These are phyloP conservation scores for Melanotaenia maccullochi DNA, from an alignment of 2,797 vertebrate genomes.

Conservation along the genomic window DNA sequence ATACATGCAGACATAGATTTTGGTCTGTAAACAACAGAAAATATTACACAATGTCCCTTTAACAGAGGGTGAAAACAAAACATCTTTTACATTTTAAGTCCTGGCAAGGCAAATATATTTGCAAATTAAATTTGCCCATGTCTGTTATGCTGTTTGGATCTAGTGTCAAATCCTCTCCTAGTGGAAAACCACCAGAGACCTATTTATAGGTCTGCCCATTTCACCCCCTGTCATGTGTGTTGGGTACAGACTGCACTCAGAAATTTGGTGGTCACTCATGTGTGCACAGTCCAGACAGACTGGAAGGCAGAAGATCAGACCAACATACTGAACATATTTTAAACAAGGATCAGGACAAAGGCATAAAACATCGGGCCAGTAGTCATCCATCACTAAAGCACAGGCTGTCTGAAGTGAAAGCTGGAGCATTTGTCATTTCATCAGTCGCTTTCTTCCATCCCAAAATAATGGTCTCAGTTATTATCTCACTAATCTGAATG, in stretches of 20 bases:
- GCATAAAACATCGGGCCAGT: neutral
- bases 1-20: too few relatives aligned
- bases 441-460: neutral
- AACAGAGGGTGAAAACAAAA: constrained; percentile 2
- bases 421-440: neutral
- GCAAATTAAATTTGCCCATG: neutral
- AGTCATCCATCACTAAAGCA: neutral
- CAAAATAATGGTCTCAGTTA: neutral
- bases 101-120: neutral
- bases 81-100: neutral
- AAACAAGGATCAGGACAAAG: constrained; percentile 17
- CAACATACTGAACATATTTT: constrained; percentile 2
- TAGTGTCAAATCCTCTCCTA: constrained; percentile 32
- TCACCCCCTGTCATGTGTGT: constrained; percentile 24
- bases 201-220: constrained; percentile 63
- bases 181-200: constrained; percentile 48
- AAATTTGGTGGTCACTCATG: constrained; percentile 20
- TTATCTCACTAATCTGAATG: neutral
- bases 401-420: neutral
- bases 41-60: neutral
- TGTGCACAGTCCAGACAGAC: constrained; percentile 15
- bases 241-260: constrained; percentile 28
- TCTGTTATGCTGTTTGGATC: constrained; percentile 1
- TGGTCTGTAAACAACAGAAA: too few relatives aligned
- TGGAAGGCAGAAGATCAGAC: neutral